Base-by-base conservation (phyloP, 2,797 vertebrate genomes). In the Psittacula echo region DNA sequence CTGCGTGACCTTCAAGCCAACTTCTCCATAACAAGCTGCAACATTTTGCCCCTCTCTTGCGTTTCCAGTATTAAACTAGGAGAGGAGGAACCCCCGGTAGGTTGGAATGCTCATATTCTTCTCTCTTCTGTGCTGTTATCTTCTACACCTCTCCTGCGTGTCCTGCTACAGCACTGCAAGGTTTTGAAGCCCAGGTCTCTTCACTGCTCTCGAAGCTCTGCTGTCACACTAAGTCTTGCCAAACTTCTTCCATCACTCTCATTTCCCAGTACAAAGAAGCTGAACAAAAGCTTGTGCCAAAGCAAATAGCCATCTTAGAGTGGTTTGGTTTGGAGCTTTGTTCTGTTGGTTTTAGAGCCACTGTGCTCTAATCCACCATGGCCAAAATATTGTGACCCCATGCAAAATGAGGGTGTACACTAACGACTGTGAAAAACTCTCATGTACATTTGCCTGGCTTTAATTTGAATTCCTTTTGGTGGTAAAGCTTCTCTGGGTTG, bases 291-390 rank as follows among this genome's bases (percentile, higher is more conserved):
- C 64, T 66, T n/a, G n/a, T 66, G 85, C 89, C 89, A 29, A 24
- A 71, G 76, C 22, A 6, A 89, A 50, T 53, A 56, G 71, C 83
- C 39, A 39, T 32, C 54, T 94, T 81, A 76, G 53, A 2, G 0
- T 26, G 53, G 70, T 53, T 91, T 82, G 87, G 77, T 88, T 95
- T 93, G 72, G 53, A 84, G 92, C 84, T 92, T 91, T 78, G 85
- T 86, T 90, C 68, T 72, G 42, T 47, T 94, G 81, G 56, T 47
- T 92, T 95, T 94, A 30, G 64, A 64, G 62, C 50, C 16, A 0
- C 41, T 32, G 34, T 51, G 56, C 78, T 93, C 44, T 84, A 65
- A 51, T 80, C 87, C 32, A 4, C 66, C 51, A 22, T 3, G 2
- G 30, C 61, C 2, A 0, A 68, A 89, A 78, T 83, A 26, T 3